These are phyloP conservation scores for Tyrannus savana DNA, from an alignment of 2,113 vertebrate species.

Conservation along the genomic window DNA sequence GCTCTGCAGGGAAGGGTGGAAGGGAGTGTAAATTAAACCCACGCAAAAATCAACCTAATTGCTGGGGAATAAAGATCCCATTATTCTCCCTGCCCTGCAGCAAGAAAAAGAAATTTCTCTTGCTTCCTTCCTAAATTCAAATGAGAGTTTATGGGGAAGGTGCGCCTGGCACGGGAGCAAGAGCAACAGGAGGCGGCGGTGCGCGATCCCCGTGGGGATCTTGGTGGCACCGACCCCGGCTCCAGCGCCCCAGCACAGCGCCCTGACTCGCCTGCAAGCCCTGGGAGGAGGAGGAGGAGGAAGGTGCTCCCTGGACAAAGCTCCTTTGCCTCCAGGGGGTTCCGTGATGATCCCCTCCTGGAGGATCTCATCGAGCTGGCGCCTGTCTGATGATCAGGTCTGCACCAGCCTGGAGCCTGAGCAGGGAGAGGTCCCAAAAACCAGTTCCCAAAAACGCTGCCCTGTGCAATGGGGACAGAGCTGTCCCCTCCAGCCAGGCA, in stretches of 20 bases:
- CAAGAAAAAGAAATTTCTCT: slow-evolving; percentile 23
- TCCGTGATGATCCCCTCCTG: neutral
- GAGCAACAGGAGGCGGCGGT: neutral
- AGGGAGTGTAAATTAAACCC: neutral
- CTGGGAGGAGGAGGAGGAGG: neutral
- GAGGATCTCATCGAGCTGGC: rapidly evolving
- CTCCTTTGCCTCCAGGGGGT: neutral
- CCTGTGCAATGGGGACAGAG: rapidly evolving
- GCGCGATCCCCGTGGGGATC: rapidly evolving
- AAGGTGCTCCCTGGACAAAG: neutral
- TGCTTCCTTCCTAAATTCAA: slow-evolving; percentile 43
- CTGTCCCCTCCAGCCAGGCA: neutral
- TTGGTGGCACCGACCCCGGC: rapidly evolving
- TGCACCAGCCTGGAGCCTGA: neutral
- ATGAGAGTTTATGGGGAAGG: neutral
- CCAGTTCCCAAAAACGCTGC: rapidly evolving
- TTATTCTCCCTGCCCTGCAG: slow-evolving; percentile 48
- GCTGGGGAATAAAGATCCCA: slow-evolving; percentile 42
- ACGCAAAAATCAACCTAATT: slow-evolving; percentile 32
- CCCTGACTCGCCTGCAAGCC: rapidly evolving
- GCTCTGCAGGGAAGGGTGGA: neutral
- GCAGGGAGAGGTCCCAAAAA: neutral
- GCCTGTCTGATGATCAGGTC: rapidly evolving
- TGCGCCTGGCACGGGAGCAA: neutral
- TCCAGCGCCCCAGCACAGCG: rapidly evolving